A percentile compares a stretch with the other conserved stretches of the same genome.
Evolutionary conservation across 2,113 vertebrate genomes (phyloP).

Genomic region (Rhagologus leucostigma): DNA sequence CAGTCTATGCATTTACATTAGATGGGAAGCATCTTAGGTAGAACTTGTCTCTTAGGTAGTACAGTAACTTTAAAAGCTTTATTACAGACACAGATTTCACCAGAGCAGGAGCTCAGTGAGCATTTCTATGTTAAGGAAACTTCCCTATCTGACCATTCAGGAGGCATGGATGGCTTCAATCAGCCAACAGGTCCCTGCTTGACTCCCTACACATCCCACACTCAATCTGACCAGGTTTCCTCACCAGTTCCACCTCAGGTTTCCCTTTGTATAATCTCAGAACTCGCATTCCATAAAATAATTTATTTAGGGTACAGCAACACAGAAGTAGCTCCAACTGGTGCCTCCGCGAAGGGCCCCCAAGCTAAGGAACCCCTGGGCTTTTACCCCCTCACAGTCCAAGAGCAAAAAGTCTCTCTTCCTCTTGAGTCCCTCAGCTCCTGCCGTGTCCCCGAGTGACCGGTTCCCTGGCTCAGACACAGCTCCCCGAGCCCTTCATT

Average conservation of each 20-base stretch:
- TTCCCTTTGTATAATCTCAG: not conserved
- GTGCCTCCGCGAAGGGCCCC: not conserved
- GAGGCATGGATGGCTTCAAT: not conserved
- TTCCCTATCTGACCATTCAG: not conserved
- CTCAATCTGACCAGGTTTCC: not conserved
- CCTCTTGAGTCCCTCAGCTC: not conserved
- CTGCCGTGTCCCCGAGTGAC: not conserved
- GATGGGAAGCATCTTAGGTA: not conserved
- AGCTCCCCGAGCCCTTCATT: not conserved
- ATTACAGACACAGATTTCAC: not conserved
- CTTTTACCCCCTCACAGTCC: not conserved
- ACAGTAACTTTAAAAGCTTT: not conserved
- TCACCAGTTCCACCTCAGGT: not conserved
- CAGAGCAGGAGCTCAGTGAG: not conserved
- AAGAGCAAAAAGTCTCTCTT: not conserved
- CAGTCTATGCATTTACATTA: not conserved
- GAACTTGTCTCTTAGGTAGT: not conserved
- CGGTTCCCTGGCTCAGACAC: not conserved
- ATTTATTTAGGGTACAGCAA: not conserved
- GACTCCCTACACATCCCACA: not conserved
- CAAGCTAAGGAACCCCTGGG: not conserved
- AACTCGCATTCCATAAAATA: not conserved
- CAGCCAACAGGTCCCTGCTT: fast-evolving
- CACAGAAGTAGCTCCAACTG: not conserved
- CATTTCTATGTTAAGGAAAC: not conserved